Percentiles rank a stretch among this genome's conserved stretches.
phyloP scores from a whole-genome alignment of 1,140 invertebrate species.

The Papilio aristodemus region DNA sequence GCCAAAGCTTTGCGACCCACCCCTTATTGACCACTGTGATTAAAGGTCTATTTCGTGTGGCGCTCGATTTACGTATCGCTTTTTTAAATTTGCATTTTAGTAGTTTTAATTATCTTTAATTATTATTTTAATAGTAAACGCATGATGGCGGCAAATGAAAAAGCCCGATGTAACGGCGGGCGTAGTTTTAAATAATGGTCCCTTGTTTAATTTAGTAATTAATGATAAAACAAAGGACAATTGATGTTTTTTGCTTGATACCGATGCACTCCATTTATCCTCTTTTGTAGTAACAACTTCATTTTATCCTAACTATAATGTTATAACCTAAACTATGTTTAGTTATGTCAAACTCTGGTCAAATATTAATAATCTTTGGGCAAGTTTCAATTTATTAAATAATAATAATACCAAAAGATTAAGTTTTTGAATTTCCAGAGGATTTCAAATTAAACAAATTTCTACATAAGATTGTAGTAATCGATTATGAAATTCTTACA shows the following conservation, averaged over 20 bases:
- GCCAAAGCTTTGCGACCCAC: conserved; percentile 40
- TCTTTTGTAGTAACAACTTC: background rate
- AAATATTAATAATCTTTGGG: no score
- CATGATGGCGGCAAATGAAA: conserved; percentile 25
- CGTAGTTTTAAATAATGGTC: conserved; percentile 1
- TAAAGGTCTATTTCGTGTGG: conserved; percentile 33
- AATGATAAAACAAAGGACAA: conserved; percentile 16
- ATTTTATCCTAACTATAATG: no score
- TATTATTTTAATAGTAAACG: conserved; percentile 34
- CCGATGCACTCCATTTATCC: background rate
- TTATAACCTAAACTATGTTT: no score
- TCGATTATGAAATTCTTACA: no score
- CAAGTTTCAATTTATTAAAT: no score
- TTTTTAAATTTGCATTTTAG: conserved; percentile 25
- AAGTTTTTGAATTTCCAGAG: no score
- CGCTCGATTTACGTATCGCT: conserved; percentile 15
- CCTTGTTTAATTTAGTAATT: conserved; percentile 21
- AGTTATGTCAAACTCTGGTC: no score
- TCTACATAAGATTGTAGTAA: no score
- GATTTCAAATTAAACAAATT: no score
- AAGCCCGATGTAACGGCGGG: conserved; percentile 18
- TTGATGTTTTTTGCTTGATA: conserved; percentile 25
- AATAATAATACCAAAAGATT: no score
- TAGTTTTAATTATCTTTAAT: conserved; percentile 42
- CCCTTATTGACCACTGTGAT: conserved; percentile 24